Percentiles rank a stretch among this genome's conserved stretches.
phyloP scores from a whole-genome alignment of 2,113 vertebrate species.

The Malurus elegans region DNA sequence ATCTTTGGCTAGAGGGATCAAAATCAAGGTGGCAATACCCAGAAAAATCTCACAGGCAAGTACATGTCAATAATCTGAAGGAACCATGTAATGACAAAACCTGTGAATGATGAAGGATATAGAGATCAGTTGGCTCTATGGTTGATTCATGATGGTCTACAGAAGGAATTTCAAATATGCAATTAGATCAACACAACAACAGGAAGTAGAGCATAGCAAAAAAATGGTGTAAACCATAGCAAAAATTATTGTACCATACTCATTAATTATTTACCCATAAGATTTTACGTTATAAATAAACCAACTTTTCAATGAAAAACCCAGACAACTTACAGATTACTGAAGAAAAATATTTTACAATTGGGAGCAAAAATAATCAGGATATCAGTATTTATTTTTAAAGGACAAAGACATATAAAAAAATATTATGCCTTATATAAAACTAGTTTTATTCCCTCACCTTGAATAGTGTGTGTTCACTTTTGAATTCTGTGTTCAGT shows the following conservation, averaged over 20 bases:
- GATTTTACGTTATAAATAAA: background rate
- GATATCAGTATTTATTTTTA: background rate
- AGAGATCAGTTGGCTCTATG: background rate
- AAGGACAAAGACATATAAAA: background rate
- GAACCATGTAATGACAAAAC: background rate
- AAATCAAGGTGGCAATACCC: background rate
- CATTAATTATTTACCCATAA: background rate
- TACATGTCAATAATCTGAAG: background rate
- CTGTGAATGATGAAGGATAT: background rate
- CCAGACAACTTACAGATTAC: background rate
- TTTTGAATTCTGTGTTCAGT: slow-evolving; percentile 68
- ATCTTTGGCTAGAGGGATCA: background rate
- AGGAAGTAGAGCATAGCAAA: background rate
- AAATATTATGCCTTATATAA: slow-evolving; percentile 37
- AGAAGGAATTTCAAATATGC: slow-evolving; percentile 1
- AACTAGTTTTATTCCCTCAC: slow-evolving; percentile 63
- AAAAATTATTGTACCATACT: background rate
- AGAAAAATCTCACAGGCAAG: background rate
- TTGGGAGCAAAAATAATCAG: background rate
- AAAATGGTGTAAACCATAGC: background rate
- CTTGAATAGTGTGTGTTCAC: slow-evolving; percentile 60
- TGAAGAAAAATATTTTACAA: background rate
- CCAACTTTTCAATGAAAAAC: background rate
- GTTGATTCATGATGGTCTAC: background rate
- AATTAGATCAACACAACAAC: background rate